Conservation (phyloP, 1,140 invertebrate species). For the Drosophila micromelanica region DNA sequence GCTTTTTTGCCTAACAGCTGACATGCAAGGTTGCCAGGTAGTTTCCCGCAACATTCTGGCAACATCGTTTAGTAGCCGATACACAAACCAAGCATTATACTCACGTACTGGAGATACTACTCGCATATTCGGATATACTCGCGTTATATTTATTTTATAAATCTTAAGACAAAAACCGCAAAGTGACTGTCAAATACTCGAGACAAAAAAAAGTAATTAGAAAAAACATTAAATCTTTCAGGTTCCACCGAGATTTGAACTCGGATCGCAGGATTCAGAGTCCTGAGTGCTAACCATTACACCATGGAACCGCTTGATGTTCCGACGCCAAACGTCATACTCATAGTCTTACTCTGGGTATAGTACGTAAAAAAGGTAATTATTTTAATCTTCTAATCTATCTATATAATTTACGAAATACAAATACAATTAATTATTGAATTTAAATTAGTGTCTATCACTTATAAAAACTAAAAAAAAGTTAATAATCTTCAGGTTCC, state of each 20-base stretch:
- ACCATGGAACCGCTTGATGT: conserved; percentile 87
- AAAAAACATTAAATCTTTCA: background rate
- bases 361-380: background rate
- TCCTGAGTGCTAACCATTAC: conserved; percentile 96
- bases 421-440: background rate
- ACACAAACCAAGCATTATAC: conserved; percentile 6
- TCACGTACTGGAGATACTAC: background rate
- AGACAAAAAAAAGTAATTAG: background rate
- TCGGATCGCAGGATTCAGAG: conserved; percentile 96
- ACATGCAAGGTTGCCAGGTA: conserved; percentile 15
- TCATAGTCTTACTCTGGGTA: background rate
- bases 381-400: no score
- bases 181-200: no score
- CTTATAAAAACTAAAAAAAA: conserved; percentile 16
- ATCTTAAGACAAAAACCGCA: no score
- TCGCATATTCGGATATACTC: no score
- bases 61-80: background rate
- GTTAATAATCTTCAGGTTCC: conserved; percentile 86
- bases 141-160: no score
- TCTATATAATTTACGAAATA: no score
- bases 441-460: background rate
- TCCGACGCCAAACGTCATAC: background rate
- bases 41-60: conserved; percentile 3
- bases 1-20: conserved; percentile 13
- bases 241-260: conserved; percentile 93